Evolutionary conservation across 2,113 vertebrate species (phyloP).

Genomic region (Mesitornis unicolor): DNA sequence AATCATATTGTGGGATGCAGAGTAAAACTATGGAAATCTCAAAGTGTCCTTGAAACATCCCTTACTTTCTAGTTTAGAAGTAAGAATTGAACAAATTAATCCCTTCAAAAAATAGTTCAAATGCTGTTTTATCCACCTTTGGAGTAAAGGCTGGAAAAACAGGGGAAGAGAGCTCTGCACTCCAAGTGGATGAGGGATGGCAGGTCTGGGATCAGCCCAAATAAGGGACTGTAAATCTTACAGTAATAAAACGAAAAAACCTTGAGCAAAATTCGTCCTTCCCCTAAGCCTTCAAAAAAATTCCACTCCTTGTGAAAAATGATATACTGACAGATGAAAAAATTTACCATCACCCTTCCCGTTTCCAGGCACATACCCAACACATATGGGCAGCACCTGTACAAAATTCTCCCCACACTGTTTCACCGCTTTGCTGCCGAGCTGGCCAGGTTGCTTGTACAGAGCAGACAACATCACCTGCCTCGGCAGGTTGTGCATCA

Average conservation of each 20-base stretch:
- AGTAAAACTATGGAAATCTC: background rate
- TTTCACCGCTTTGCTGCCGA: background rate
- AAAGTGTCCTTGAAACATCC: background rate
- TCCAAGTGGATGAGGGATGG: background rate
- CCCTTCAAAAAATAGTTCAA: background rate
- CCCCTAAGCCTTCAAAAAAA: constrained; percentile 42
- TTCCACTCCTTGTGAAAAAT: constrained; percentile 43
- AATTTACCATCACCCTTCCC: background rate
- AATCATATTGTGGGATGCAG: background rate
- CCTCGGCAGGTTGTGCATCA: background rate
- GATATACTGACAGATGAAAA: constrained; percentile 42
- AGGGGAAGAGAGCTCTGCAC: background rate
- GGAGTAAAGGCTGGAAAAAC: constrained; percentile 23
- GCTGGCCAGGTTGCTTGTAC: background rate
- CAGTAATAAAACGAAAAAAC: constrained; percentile 31
- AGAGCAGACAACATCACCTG: background rate
- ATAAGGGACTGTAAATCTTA: constrained; percentile 43
- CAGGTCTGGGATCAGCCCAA: constrained; percentile 38
- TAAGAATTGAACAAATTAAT: background rate
- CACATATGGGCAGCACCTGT: constrained; percentile 42
- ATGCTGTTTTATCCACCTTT: background rate
- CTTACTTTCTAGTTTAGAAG: background rate
- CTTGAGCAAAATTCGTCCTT: constrained; percentile 29
- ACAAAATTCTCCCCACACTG: background rate
- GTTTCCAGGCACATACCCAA: constrained; percentile 30